These are phyloP conservation scores for Sebastes iracundus DNA, from an alignment of 2,797 vertebrate species.

Conservation along the genomic window DNA sequence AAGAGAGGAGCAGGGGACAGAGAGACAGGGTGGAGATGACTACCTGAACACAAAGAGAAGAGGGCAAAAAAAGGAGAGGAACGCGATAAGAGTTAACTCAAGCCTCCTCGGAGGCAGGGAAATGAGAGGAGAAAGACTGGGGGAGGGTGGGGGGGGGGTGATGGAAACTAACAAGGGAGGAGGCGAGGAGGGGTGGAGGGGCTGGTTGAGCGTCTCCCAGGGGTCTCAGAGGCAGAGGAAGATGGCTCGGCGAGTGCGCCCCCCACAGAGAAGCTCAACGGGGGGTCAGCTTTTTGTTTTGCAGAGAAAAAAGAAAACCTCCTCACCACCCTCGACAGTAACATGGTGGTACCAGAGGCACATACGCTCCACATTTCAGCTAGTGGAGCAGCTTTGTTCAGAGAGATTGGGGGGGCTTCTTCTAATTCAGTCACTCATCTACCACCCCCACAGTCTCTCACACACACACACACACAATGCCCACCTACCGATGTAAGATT, in stretches of 20 bases:
- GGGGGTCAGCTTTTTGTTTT: conserved; percentile 72
- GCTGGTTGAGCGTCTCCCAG: conserved; percentile 62
- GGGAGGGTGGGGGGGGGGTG: neutral
- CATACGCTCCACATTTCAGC: conserved; percentile 41
- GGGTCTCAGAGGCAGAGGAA: conserved; percentile 68
- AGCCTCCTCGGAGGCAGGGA: conserved; percentile 36
- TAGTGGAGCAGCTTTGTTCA: conserved; percentile 59
- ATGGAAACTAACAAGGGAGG: conserved; percentile 43
- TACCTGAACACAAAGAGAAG: conserved; percentile 18
- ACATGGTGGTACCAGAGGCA: conserved; percentile 42
- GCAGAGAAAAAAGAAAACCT: conserved; percentile 24
- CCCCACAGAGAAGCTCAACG: conserved; percentile 54
- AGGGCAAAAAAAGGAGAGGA: neutral
- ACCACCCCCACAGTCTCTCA: conserved; percentile 24
- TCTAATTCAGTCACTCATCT: conserved; percentile 39
- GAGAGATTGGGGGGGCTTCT: conserved; percentile 13
- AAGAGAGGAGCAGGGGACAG: neutral
- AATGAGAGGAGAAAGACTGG: conserved; percentile 19
- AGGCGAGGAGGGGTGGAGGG: conserved; percentile 31
- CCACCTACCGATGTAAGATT: neutral
- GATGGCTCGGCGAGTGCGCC: conserved; percentile 48
- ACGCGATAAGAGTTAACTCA: conserved; percentile 32
- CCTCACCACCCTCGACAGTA: conserved; percentile 24
- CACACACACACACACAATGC: neutral
- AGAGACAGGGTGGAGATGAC: neutral